These are phyloP conservation scores for Chymomyza procnemis DNA, from an alignment of 2,888 invertebrate genomes.

Conservation along the genomic window DNA sequence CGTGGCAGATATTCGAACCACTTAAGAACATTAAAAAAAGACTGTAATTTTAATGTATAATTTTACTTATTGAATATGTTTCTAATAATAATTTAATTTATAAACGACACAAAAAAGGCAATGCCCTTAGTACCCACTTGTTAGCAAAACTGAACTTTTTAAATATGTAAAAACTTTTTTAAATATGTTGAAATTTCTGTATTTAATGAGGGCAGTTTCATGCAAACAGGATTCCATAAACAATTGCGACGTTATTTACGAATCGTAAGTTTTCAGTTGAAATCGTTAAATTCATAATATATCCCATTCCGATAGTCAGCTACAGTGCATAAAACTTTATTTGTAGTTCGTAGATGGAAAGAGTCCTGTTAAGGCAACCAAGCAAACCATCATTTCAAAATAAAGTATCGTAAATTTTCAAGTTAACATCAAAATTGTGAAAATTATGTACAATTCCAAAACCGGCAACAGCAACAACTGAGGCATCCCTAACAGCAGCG, in stretches of 20 bases:
- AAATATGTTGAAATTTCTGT: too few relatives aligned
- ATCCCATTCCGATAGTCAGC: slow-evolving; percentile 37
- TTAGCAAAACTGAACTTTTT: too few relatives aligned
- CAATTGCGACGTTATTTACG: background rate
- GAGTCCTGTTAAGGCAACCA: background rate
- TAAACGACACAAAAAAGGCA: too few relatives aligned
- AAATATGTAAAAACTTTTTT: too few relatives aligned
- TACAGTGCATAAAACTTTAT: slow-evolving; percentile 5
- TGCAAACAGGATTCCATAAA: too few relatives aligned
- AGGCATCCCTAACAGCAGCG: slow-evolving; percentile 23
- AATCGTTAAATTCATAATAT: slow-evolving; percentile 56
- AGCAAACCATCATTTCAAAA: slow-evolving; percentile 64
- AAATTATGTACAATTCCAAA: slow-evolving; percentile 71
- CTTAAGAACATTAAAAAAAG: too few relatives aligned
- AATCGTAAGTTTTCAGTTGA: slow-evolving; percentile 21
- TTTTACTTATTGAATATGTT: too few relatives aligned
- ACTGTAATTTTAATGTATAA: too few relatives aligned
- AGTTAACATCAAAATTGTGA: slow-evolving; percentile 76
- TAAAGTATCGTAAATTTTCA: slow-evolving; percentile 73
- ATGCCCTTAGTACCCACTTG: too few relatives aligned
- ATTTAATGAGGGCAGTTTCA: too few relatives aligned
- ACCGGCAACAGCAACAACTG: slow-evolving; percentile 28
- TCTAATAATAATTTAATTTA: too few relatives aligned
- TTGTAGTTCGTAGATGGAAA: background rate
- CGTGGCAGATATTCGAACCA: too few relatives aligned